These are phyloP conservation scores for Xiphydria camelus DNA, from an alignment of 2,888 invertebrate genomes.

Conservation along the genomic window DNA sequence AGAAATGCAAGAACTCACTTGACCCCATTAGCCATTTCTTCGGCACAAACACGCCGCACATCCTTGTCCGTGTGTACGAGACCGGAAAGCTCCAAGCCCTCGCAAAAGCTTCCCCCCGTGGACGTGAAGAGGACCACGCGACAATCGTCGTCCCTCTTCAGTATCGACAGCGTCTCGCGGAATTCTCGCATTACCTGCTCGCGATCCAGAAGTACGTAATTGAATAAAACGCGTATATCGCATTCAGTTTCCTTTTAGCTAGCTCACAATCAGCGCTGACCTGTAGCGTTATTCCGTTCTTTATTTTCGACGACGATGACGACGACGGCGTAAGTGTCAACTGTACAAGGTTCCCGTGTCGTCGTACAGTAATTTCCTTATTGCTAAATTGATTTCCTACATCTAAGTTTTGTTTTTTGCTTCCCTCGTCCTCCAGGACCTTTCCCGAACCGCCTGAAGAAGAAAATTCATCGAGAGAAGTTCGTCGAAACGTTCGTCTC, in stretches of 20 bases:
- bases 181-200: constrained; percentile 78
- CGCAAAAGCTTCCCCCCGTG: constrained; percentile 76
- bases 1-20: constrained; percentile 76
- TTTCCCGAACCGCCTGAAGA: neutral
- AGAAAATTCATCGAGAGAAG: neutral
- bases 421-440: constrained; percentile 23
- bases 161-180: constrained; percentile 67
- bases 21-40: constrained; percentile 71
- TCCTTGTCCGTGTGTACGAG: constrained; percentile 66
- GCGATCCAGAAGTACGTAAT: no score
- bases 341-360: constrained; percentile 66
- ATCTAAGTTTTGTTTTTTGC: constrained; percentile 36
- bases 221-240: no score
- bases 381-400: constrained; percentile 47
- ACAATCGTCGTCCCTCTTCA: constrained; percentile 68
- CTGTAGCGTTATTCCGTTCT: constrained; percentile 66
- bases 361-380: constrained; percentile 64
- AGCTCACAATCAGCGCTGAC: no score
- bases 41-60: constrained; percentile 67
- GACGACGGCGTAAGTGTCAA: constrained; percentile 64
- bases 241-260: no score
- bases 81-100: constrained; percentile 78
- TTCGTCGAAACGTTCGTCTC: neutral
- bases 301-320: constrained; percentile 63
- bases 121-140: constrained; percentile 75